Evolutionary conservation across 1,140 invertebrate species (phyloP), one percentile per base, ranked within the genome.

Genomic region (Chironomus tepperi): DNA sequence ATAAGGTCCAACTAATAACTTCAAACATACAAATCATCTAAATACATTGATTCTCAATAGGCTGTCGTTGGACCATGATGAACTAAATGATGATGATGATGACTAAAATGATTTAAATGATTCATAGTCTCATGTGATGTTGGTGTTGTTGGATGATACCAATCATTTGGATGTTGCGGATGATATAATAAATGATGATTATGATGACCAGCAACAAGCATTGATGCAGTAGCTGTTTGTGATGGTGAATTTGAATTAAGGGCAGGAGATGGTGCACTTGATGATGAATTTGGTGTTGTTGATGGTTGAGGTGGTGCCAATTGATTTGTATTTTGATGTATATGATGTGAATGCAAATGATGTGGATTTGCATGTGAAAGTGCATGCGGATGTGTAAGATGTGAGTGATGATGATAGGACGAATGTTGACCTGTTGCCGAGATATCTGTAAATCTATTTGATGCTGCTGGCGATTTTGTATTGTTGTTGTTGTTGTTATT

Each of bases 51-150:
- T 70, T 70, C 65, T 85, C 81, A 86, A 83, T 86, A 86, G 21
- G 85, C 85, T 19, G 85, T 85, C 73, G 85, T 83, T 42, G 85
- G 84, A 0, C 84, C 84, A 74, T 84, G 84, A 79, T 86, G 85
- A 77, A 86, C 81, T 21, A 83, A 76, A 77, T 83, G 82, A 73
- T 83, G 82, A 77, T 83, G 81, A 79, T 87, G 81, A 78, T 87
- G 87, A 1, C 83, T 81, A 74, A 85, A 84, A 75, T 85, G 84
- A 77, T 86, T 83, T 77, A 86, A 77, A 78, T 83, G 80, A 76
- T 87, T 85, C 76, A 89, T 83, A 83, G 80, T 90, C 87, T 89
- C 89, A 88, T 79, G 90, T 85, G 79, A 84, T 84, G 76, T 89
- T 78, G 77, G 87, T 81, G 74, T 86, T 83, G 77, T 82, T 80